Evolutionary conservation across 2,888 invertebrate species (phyloP).

Genomic region (Thereva unica): DNA sequence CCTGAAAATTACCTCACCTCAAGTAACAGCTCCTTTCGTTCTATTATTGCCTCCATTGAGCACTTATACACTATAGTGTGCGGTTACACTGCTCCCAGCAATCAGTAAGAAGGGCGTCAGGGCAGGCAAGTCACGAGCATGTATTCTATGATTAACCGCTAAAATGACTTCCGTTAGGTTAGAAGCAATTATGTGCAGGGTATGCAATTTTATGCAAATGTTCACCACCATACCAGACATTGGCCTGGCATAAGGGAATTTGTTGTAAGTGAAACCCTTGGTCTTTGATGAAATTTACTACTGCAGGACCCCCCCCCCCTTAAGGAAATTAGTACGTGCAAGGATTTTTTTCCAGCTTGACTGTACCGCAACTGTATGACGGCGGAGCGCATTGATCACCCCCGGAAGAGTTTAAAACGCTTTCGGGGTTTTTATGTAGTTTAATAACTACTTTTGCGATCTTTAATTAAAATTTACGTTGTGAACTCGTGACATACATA

Average conservation of each 20-base stretch:
- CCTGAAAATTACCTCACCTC: no score
- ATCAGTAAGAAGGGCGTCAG: constrained; percentile 4
- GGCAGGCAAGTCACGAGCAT: constrained; percentile 19
- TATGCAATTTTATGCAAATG: constrained; percentile 39
- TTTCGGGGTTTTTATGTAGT: no score
- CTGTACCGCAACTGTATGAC: not conserved
- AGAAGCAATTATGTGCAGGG: constrained; percentile 35
- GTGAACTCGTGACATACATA: no score
- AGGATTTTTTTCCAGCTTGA: not conserved
- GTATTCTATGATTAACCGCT: constrained; percentile 42
- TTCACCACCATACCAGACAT: constrained; percentile 28
- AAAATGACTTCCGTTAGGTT: constrained; percentile 45
- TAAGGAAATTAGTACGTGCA: constrained; percentile 12
- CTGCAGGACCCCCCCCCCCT: not conserved
- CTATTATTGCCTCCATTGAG: no score
- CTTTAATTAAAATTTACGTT: no score
- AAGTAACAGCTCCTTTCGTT: no score
- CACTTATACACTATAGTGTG: no score
- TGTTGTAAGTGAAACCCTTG: constrained; percentile 13
- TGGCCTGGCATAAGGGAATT: constrained; percentile 19
- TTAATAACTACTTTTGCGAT: no score
- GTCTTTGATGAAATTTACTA: constrained; percentile 13
- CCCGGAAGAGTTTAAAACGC: no score
- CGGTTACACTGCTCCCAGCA: no score
- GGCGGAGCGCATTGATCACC: no score